phyloP scores from a whole-genome alignment of 2,113 vertebrate species.

The Dipodomys merriami region DNA sequence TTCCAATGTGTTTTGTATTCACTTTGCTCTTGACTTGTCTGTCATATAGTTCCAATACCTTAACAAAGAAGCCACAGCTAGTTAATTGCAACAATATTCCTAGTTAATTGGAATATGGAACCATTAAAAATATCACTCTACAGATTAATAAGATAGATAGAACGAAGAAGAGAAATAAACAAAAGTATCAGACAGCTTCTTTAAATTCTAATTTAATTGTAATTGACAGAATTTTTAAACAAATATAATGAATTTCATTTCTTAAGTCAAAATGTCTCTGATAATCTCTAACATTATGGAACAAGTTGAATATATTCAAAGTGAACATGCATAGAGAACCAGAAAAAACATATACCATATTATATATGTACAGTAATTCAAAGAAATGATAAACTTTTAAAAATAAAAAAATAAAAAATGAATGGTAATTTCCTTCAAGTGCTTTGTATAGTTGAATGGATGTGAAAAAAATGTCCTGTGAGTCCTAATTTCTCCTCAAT shows the following conservation, averaged over 20 bases:
- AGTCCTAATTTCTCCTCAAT: no score
- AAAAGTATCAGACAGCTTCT: not conserved
- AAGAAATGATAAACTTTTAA: no score
- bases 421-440: no score
- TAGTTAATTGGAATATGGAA: not conserved
- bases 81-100: not conserved
- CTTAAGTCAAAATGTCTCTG: not conserved
- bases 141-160: not conserved
- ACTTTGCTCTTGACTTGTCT: not conserved
- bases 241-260: not conserved
- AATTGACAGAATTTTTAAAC: not conserved
- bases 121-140: not conserved
- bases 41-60: not conserved
- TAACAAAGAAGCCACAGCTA: not conserved
- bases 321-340: no score
- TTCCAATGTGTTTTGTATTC: not conserved
- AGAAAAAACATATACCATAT: no score
- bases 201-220: not conserved
- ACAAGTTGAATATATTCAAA: no score
- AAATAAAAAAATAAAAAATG: no score
- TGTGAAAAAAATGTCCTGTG: no score
- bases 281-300: not conserved
- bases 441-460: no score
- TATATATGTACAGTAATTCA: no score
- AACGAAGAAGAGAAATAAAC: constrained; percentile 25